These are phyloP conservation scores for Musca vetustissima DNA, from an alignment of 1,140 invertebrate genomes.

Conservation along the genomic window DNA sequence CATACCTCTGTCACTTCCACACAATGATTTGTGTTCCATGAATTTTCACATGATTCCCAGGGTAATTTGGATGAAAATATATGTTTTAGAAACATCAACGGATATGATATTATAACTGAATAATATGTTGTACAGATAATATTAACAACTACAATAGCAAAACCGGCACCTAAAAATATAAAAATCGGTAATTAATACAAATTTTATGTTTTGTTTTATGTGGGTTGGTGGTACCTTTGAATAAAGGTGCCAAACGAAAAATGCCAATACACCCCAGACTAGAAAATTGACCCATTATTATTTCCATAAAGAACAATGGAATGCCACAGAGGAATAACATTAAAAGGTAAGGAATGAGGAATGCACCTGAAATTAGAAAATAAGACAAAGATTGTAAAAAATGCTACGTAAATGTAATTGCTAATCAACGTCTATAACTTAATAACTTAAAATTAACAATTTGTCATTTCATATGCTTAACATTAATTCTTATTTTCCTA, in stretches of 20 bases:
- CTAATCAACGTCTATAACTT: too few relatives aligned
- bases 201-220: too few relatives aligned
- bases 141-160: conserved; percentile 82
- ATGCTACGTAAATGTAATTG: too few relatives aligned
- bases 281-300: conserved; percentile 82
- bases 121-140: conserved; percentile 91
- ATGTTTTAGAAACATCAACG: conserved; percentile 80
- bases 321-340: conserved; percentile 80
- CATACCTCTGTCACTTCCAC: conserved; percentile 52
- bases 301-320: conserved; percentile 87
- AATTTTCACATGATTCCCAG: conserved; percentile 83
- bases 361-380: conserved; percentile 63
- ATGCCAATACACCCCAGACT: conserved; percentile 79
- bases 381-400: too few relatives aligned
- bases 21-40: conserved; percentile 84
- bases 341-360: conserved; percentile 73
- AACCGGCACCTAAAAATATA: conserved; percentile 72
- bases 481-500: too few relatives aligned
- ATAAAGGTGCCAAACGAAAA: conserved; percentile 73
- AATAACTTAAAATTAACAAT: too few relatives aligned
- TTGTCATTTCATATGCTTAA: too few relatives aligned
- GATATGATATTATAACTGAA: conserved; percentile 90
- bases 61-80: conserved; percentile 72
- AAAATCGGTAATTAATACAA: neutral
- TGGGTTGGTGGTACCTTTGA: too few relatives aligned